Percentiles rank a stretch among this genome's conserved stretches.
Conservation (phyloP, 2,113 vertebrate genomes). For the Syrmaticus mikado region DNA sequence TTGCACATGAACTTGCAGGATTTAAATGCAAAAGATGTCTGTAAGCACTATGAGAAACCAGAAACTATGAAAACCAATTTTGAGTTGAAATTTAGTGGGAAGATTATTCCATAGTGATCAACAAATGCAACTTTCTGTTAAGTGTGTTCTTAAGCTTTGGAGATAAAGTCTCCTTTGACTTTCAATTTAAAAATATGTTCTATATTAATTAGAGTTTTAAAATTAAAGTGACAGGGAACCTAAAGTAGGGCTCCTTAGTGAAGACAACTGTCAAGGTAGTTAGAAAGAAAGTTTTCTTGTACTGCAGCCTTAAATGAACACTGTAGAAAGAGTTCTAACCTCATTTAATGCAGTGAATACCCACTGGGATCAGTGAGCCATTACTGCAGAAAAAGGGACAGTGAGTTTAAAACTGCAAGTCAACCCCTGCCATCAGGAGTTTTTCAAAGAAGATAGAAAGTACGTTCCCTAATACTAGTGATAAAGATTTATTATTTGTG, state of each 20-base stretch:
- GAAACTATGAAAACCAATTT: not conserved
- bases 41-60: not conserved
- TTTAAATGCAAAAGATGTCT: not conserved
- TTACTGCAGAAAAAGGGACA: not conserved
- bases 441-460: not conserved
- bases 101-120: not conserved
- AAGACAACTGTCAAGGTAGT: not conserved
- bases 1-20: conserved; percentile 7
- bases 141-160: not conserved
- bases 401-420: not conserved
- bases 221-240: not conserved
- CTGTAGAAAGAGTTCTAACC: not conserved
- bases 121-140: not conserved
- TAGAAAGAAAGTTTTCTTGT: not conserved
- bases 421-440: not conserved
- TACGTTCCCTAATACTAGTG: not conserved
- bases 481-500: not conserved
- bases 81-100: not conserved
- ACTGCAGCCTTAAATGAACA: not conserved
- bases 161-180: not conserved
- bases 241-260: not conserved
- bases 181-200: not conserved
- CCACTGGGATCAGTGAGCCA: not conserved
- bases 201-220: not conserved
- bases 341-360: not conserved